A percentile compares a stretch with the other conserved stretches of the same genome.
phyloP scores from a whole-genome alignment of 2,113 vertebrate genomes.

The Shinisaurus crocodilurus region DNA sequence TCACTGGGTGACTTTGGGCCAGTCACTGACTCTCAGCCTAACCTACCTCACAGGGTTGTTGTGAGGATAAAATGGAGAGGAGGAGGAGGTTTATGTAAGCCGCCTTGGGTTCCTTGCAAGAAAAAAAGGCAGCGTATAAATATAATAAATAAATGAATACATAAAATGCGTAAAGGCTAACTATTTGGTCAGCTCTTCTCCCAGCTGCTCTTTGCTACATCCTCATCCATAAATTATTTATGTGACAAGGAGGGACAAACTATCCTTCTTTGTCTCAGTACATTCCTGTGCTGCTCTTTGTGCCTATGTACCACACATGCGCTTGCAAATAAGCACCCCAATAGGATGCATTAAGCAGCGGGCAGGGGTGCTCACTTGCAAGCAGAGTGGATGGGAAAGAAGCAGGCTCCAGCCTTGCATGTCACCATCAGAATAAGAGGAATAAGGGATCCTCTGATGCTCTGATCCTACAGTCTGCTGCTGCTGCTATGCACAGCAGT shows the following conservation, averaged over 20 bases:
- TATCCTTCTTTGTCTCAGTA: accelerated
- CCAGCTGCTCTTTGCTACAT: background rate
- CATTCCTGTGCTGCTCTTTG: background rate
- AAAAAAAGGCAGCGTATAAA: too few species aligned
- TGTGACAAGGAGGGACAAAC: background rate
- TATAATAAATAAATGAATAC: too few species aligned
- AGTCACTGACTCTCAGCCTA: too few species aligned
- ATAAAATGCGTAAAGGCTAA: background rate
- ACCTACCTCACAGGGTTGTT: too few species aligned
- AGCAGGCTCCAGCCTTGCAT: background rate
- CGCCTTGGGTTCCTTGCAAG: too few species aligned
- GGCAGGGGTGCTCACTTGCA: background rate
- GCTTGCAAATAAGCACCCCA: background rate
- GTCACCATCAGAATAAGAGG: background rate
- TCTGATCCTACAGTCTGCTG: background rate
- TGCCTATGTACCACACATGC: background rate
- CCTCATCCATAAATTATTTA: background rate
- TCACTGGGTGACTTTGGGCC: too few species aligned
- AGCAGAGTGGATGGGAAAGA: background rate
- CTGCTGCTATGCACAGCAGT: background rate
- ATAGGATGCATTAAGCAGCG: background rate
- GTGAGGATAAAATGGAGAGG: too few species aligned
- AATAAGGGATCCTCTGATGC: background rate
- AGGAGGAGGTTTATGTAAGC: too few species aligned
- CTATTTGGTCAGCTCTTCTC: background rate